phyloP scores from a whole-genome alignment of 2,797 vertebrate species.

The Orientallactaga sibirica region DNA sequence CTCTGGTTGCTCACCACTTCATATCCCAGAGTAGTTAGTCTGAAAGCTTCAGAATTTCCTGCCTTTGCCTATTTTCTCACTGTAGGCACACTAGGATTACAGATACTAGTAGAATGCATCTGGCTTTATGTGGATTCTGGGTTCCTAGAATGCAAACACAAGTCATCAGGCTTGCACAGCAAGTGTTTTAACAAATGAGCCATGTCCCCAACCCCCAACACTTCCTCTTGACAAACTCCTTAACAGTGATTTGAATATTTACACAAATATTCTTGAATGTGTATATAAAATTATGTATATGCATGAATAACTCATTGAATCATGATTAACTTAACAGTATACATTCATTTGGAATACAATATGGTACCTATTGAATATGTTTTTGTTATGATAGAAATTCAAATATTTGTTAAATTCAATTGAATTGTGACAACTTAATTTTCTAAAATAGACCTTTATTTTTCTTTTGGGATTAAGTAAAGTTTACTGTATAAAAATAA shows the following conservation, averaged over 20 bases:
- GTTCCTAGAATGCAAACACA: too few species aligned
- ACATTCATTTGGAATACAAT: slow-evolving; percentile 49
- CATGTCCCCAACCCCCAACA: too few species aligned
- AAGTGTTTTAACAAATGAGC: too few species aligned
- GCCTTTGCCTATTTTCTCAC: too few species aligned
- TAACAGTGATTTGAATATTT: not conserved
- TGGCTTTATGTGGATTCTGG: too few species aligned
- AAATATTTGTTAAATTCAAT: slow-evolving; percentile 28
- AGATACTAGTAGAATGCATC: too few species aligned
- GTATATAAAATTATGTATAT: slow-evolving; percentile 20
- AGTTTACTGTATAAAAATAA: not conserved
- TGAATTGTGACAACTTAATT: slow-evolving; percentile 29
- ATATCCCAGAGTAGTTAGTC: too few species aligned
- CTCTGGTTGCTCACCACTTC: too few species aligned
- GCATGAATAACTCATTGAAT: slow-evolving; percentile 49
- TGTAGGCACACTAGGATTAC: too few species aligned
- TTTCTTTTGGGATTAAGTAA: slow-evolving; percentile 10
- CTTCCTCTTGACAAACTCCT: not conserved
- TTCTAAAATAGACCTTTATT: slow-evolving; percentile 37
- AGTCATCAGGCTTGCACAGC: too few species aligned
- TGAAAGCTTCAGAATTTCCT: too few species aligned
- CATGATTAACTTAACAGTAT: slow-evolving; percentile 50
- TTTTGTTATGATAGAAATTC: slow-evolving; percentile 12
- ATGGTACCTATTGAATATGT: not conserved
- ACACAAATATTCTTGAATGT: slow-evolving; percentile 21